Percentiles rank a stretch among this genome's conserved stretches.
phyloP scores from a whole-genome alignment of 1,140 invertebrate genomes.

The Zaprionus capensis region DNA sequence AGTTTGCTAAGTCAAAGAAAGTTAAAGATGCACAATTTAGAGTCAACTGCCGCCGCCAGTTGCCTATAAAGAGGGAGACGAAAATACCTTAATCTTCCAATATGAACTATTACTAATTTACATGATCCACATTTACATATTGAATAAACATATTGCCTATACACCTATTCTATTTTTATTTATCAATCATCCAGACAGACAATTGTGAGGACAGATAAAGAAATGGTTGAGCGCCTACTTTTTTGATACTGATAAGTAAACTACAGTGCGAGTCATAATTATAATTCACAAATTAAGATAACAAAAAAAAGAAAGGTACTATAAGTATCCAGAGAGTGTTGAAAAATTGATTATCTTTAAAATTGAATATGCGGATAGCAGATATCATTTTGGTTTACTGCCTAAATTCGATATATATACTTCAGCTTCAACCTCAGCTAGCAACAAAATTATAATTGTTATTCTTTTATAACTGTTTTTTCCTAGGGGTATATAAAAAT shows the following conservation, averaged over 20 bases:
- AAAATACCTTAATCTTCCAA: neutral
- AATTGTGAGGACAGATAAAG: neutral
- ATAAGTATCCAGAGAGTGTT: neutral
- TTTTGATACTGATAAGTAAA: neutral
- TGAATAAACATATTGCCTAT: neutral
- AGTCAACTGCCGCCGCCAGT: neutral
- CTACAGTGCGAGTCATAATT: neutral
- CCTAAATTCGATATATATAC: too few species aligned
- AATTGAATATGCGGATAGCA: neutral
- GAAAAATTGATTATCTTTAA: neutral
- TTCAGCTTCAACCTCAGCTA: too few species aligned
- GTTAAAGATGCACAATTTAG: neutral
- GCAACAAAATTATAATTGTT: too few species aligned
- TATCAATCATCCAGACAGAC: neutral
- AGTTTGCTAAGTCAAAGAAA: neutral
- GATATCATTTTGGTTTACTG: neutral
- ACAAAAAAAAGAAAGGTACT: neutral
- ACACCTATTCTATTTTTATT: neutral
- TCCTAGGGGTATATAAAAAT: too few species aligned
- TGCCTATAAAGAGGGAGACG: neutral
- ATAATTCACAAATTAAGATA: neutral
- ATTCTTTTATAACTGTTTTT: too few species aligned
- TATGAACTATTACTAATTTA: neutral
- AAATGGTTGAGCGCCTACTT: neutral
- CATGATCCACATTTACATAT: neutral